phyloP scores from a whole-genome alignment of 2,797 vertebrate genomes.

The Gymnocypris eckloni region DNA sequence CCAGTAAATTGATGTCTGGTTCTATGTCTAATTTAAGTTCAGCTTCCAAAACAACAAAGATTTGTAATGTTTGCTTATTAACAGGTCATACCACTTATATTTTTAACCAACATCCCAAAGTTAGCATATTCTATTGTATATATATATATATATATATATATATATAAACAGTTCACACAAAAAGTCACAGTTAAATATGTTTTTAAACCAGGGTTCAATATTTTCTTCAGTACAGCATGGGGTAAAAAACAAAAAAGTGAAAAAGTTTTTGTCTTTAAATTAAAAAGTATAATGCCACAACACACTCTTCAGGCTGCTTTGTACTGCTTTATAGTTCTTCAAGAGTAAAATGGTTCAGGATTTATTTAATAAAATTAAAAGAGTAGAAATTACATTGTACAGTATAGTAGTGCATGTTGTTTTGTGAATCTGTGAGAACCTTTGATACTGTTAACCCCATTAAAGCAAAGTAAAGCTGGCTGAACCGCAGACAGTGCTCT shows the following conservation, averaged over 20 bases:
- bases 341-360: background rate
- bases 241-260: background rate
- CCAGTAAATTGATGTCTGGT: background rate
- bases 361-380: background rate
- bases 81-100: background rate
- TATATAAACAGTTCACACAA: background rate
- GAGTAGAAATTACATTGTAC: background rate
- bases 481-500: slow-evolving; percentile 10
- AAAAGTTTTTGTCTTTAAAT: background rate
- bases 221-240: background rate
- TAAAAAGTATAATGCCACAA: background rate
- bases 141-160: too few species aligned
- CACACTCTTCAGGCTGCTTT: background rate
- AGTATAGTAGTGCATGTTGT: background rate
- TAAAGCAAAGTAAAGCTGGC: slow-evolving; percentile 12
- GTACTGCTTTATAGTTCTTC: background rate
- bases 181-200: background rate
- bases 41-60: background rate
- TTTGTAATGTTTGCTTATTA: background rate
- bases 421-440: background rate
- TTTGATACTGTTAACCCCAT: slow-evolving; percentile 15
- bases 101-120: background rate
- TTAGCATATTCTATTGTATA: background rate
- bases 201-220: background rate
- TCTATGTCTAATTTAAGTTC: background rate